Conservation (phyloP, 2,113 vertebrate species). For the Mus musculus region DNA sequence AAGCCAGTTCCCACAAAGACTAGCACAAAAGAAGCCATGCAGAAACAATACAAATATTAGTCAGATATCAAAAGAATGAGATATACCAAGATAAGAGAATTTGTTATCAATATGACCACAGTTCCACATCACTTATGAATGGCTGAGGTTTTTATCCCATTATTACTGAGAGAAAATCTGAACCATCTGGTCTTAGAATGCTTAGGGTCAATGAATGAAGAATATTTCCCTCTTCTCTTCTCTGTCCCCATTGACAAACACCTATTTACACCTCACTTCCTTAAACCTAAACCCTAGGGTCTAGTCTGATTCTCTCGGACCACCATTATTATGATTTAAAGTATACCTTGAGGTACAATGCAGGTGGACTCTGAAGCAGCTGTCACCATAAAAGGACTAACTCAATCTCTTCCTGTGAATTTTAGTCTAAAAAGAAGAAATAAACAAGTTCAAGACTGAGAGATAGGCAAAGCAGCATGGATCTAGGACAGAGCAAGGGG, state of each 20-base stretch:
- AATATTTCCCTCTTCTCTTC: background rate
- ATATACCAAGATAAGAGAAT: background rate
- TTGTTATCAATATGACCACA: background rate
- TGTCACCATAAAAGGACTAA: fast-evolving
- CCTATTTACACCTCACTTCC: background rate
- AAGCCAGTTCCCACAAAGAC: background rate
- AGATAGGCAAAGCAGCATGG: fast-evolving
- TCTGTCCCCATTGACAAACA: background rate
- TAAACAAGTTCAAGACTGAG: background rate
- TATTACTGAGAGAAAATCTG: background rate
- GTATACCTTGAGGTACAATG: background rate
- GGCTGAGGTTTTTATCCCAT: background rate
- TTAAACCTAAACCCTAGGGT: too few relatives aligned
- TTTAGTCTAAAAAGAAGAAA: background rate
- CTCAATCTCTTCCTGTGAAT: background rate
- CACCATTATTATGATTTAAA: fast-evolving
- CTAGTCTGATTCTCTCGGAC: background rate
- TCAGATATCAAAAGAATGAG: fast-evolving
- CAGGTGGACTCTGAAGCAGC: background rate
- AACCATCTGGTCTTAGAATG: background rate
- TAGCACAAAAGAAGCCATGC: background rate
- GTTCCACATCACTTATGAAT: background rate
- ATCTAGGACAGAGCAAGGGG: fast-evolving
- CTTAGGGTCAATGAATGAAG: background rate
- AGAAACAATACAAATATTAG: background rate